Percentiles rank a stretch among this genome's conserved stretches.
Conservation (phyloP, 2,797 vertebrate genomes). For the Sebastes itinus region DNA sequence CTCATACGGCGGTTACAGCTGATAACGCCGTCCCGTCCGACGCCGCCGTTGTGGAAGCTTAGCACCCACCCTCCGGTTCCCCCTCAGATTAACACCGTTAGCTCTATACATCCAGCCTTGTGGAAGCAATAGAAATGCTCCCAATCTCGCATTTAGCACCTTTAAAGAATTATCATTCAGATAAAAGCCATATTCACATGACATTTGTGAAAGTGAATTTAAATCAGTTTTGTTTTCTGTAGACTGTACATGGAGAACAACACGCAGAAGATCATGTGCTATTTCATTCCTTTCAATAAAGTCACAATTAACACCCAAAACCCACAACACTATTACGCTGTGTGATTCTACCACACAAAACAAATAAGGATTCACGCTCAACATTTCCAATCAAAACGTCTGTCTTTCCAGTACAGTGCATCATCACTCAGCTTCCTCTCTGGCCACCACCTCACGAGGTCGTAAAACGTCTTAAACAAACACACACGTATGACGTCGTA, state of each 20-base stretch:
- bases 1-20: too few relatives aligned
- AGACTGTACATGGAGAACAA: too few relatives aligned
- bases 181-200: not conserved
- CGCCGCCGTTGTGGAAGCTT: too few relatives aligned
- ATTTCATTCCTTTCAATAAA: not conserved
- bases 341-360: not conserved
- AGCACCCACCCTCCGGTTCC: too few relatives aligned
- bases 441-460: slow-evolving; percentile 17
- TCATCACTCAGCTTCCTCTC: slow-evolving; percentile 33
- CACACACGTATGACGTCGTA: slow-evolving; percentile 38
- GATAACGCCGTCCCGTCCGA: fast-evolving
- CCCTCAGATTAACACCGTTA: too few relatives aligned
- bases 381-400: slow-evolving; percentile 2
- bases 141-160: too few relatives aligned
- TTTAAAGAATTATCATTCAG: not conserved
- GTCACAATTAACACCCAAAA: not conserved
- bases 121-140: too few relatives aligned
- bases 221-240: not conserved
- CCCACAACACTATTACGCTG: not conserved
- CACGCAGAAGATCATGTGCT: not conserved
- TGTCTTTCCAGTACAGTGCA: slow-evolving; percentile 8
- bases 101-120: too few relatives aligned
- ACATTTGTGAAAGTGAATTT: not conserved
- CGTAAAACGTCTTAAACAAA: slow-evolving; percentile 64
- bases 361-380: not conserved